Evolutionary conservation across 2,888 invertebrate genomes (phyloP), one percentile per base, ranked within the genome.

Genomic region (Polydesmus complanatus): DNA sequence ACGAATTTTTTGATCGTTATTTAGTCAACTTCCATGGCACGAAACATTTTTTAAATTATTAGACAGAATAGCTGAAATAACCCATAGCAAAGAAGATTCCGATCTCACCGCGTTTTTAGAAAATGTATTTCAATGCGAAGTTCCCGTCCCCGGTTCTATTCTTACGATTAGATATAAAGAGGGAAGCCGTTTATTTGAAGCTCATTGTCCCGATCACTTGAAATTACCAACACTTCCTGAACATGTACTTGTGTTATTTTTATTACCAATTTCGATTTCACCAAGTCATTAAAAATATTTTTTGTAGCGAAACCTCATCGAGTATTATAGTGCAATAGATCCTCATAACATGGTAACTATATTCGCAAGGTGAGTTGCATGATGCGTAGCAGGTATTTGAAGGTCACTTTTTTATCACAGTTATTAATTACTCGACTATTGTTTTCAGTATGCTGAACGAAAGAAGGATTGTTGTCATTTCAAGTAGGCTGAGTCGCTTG

Each of bases 281-380:
- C 26, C 56, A 48, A n/a, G 26, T 51, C 21, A 19, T 54, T 53
- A 52, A 56, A 27, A 37, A 8, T 37, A 8, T 62, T 3, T 52
- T 21, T 63, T 25, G 37, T 79, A 95, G 95, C 85, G 91, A 73
- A 96, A 95, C 75, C 79, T 98, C 68, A 92, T 91, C 65, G 92
- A 97, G 74, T 98, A 96, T 80, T 97, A 91, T 77, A 95, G 91
- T 77, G 96, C 96, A n/a, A 85, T 96, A 68, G 91, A 93, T 73
- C 80, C 86, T 57, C 84, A 85, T 72, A 93, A 92, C 72, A 97
- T 97, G 97, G 88, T 95, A 73, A 83, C 85, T 14, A 80, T 98
- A 65, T 96, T 96, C 80, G 93, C 95, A 25, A 92, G 76, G 77
- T 77, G 66, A 66, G 66, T 62, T 21, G 25, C 11, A 5, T n/a